phyloP scores from a whole-genome alignment of 1,140 invertebrate species.

The Sesamia nonagrioides region DNA sequence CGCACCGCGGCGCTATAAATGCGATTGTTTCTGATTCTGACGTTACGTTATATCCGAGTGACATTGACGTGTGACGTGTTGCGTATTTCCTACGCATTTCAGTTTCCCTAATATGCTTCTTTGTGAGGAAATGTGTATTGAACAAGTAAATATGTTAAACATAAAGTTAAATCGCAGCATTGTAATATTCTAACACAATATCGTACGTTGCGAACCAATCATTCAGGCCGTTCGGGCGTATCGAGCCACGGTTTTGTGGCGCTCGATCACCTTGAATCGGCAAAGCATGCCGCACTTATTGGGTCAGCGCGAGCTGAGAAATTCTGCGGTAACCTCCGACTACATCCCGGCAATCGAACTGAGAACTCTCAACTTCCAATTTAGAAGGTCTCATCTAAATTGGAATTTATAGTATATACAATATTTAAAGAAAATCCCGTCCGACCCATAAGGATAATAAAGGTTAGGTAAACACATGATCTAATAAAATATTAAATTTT shows the following conservation, averaged over 20 bases:
- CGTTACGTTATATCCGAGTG: slow-evolving; percentile 48
- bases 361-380: slow-evolving; percentile 4
- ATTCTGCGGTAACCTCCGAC: neutral
- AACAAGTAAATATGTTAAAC: neutral
- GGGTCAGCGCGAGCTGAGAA: neutral
- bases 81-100: slow-evolving; percentile 7
- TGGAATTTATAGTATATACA: no score
- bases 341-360: neutral
- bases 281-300: slow-evolving; percentile 13
- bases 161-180: slow-evolving; percentile 3
- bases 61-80: neutral
- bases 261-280: neutral
- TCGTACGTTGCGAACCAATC: neutral
- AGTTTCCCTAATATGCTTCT: slow-evolving; percentile 5
- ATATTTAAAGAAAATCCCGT: no score
- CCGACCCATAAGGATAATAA: no score
- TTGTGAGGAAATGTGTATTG: neutral
- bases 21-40: slow-evolving; percentile 52
- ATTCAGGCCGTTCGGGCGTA: neutral
- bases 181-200: neutral
- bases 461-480: no score
- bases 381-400: slow-evolving; percentile 2
- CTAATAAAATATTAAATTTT: no score
- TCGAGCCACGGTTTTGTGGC: slow-evolving; percentile 6
- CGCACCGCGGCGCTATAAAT: slow-evolving; percentile 31